A percentile compares a stretch with the other conserved stretches of the same genome.
Conservation (phyloP, 2,888 invertebrate genomes). For the Ornithoptera alexandrae region DNA sequence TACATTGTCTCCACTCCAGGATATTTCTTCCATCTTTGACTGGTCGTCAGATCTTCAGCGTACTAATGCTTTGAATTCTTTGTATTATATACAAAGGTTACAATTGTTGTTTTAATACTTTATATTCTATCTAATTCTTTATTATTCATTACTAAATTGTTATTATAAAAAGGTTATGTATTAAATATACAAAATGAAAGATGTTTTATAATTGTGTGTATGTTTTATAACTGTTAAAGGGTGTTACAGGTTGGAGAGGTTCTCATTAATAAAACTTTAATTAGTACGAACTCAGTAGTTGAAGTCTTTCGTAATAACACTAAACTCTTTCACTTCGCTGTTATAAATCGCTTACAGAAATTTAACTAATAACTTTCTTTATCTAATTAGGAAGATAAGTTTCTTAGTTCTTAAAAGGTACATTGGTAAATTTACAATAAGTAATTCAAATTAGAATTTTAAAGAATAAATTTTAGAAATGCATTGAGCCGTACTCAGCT, state of each 20-base stretch:
- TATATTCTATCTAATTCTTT: too few species aligned
- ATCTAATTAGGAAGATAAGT: conserved; percentile 14
- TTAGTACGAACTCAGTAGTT: conserved; percentile 13
- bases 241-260: conserved; percentile 2
- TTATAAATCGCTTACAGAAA: conserved; percentile 20
- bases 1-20: too few species aligned
- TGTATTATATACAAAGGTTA: too few species aligned
- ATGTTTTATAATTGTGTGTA: background rate
- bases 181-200: background rate
- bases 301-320: conserved; percentile 12
- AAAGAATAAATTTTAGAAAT: too few species aligned
- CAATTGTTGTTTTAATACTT: too few species aligned
- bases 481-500: too few species aligned
- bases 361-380: conserved; percentile 26
- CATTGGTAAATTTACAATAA: too few species aligned
- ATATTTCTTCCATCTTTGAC: too few species aligned
- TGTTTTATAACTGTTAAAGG: background rate
- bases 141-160: too few species aligned
- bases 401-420: background rate
- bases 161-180: background rate
- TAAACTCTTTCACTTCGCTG: conserved; percentile 14
- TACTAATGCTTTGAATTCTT: too few species aligned
- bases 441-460: too few species aligned
- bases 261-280: conserved; percentile 20
- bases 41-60: too few species aligned